Conservation (phyloP, 2,888 invertebrate genomes). For the Cataglyphis cursor region DNA sequence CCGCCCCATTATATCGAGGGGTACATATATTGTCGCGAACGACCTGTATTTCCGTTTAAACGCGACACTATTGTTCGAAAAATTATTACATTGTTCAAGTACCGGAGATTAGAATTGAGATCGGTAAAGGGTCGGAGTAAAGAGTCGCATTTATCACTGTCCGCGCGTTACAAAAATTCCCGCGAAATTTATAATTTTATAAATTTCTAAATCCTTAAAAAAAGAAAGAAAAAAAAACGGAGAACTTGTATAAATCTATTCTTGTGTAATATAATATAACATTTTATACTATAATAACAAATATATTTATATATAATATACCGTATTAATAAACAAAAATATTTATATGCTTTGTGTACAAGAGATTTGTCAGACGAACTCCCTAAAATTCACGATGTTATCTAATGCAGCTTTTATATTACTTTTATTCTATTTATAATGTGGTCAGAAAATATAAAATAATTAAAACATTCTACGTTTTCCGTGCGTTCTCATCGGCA, state of each 20-base stretch:
- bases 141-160: not conserved
- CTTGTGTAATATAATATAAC: not conserved
- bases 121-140: not conserved
- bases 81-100: conserved; percentile 45
- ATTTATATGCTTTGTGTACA: not conserved
- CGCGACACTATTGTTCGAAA: conserved; percentile 53
- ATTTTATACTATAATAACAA: not conserved
- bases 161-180: conserved; percentile 27
- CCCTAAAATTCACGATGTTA: not conserved
- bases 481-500: conserved; percentile 20
- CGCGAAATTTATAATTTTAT: not conserved
- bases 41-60: conserved; percentile 64
- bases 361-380: not conserved
- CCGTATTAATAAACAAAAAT: not conserved
- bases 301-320: conserved; percentile 5
- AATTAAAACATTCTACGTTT: conserved; percentile 4
- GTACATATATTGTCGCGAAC: conserved; percentile 52
- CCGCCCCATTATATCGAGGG: conserved; percentile 65
- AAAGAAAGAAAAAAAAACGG: not conserved
- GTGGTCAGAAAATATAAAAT: not conserved
- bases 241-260: not conserved
- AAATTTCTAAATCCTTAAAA: not conserved
- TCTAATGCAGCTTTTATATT: conserved; percentile 20
- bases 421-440: not conserved
- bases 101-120: conserved; percentile 21